Percentiles rank a stretch among this genome's conserved stretches.
Conservation (phyloP, 2,113 vertebrate species). For the rabbit (Oryctolagus cuniculus) region DNA sequence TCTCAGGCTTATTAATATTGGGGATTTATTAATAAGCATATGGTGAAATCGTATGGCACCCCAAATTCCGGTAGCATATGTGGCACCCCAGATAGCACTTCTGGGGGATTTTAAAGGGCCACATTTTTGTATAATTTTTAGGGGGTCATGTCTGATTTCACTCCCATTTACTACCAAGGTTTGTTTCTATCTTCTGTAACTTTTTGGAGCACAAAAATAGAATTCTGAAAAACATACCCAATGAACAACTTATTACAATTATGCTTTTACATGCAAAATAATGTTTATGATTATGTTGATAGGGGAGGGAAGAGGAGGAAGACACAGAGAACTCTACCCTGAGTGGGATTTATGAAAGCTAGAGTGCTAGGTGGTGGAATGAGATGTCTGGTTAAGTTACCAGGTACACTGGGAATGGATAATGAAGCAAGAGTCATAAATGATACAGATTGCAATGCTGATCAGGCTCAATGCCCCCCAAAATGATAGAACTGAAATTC, state of each 20-base stretch:
- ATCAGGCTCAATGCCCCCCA: neutral
- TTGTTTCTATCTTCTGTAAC: neutral
- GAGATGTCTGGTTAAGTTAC: neutral
- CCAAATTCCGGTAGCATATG: too few species aligned
- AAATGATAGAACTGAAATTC: neutral
- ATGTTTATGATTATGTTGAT: neutral
- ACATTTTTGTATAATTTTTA: too few species aligned
- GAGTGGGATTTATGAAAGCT: neutral
- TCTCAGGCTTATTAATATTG: too few species aligned
- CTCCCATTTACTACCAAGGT: neutral
- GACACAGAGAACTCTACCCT: neutral
- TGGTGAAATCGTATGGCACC: too few species aligned
- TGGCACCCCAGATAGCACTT: too few species aligned
- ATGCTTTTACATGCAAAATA: constrained; percentile 12
- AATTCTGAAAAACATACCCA: constrained; percentile 22
- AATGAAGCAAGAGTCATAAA: neutral
- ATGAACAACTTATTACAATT: constrained; percentile 47
- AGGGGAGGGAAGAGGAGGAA: neutral
- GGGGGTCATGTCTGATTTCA: too few species aligned
- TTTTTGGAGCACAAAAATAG: too few species aligned
- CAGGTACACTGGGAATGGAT: neutral
- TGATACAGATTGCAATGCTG: neutral
- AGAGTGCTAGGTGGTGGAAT: neutral
- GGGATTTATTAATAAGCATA: too few species aligned
- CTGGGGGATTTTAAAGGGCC: too few species aligned